phyloP scores from a whole-genome alignment of 2,113 vertebrate genomes.

The Odocoileus virginianus region DNA sequence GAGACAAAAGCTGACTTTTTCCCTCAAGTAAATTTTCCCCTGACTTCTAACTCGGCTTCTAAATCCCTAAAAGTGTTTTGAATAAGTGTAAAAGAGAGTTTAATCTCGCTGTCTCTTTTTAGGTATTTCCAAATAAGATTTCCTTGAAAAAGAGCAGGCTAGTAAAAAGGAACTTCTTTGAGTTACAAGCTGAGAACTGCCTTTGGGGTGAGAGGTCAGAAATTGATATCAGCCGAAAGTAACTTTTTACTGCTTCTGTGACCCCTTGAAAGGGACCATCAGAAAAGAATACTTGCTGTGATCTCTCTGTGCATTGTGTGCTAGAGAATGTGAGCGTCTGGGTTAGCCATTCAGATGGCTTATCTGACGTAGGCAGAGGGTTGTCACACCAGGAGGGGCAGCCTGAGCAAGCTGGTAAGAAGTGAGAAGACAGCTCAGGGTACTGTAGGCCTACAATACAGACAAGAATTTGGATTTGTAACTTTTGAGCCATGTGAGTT shows the following conservation, averaged over 20 bases:
- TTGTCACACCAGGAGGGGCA: neutral
- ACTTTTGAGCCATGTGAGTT: neutral
- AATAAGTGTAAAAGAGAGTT: neutral
- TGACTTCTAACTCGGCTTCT: conserved; percentile 49
- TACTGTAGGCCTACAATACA: neutral
- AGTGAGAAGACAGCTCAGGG: neutral
- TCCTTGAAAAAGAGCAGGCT: neutral
- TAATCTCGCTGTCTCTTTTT: neutral
- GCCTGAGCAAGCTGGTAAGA: neutral
- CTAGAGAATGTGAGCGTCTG: neutral
- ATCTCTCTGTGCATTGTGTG: neutral
- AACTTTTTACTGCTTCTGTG: neutral
- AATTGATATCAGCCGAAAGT: neutral
- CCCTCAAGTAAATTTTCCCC: neutral
- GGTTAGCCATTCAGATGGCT: neutral
- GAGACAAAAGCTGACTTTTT: conserved; percentile 60
- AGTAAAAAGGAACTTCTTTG: neutral
- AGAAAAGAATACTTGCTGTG: neutral
- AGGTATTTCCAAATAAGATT: conserved; percentile 25
- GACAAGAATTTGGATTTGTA: neutral
- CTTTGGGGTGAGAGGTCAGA: neutral
- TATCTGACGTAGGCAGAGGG: neutral
- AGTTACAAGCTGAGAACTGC: neutral
- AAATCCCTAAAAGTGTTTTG: conserved; percentile 36
- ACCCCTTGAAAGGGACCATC: neutral